These are phyloP conservation scores for Trachymyrmex cornetzi DNA, from an alignment of 1,140 invertebrate species.

Conservation along the genomic window DNA sequence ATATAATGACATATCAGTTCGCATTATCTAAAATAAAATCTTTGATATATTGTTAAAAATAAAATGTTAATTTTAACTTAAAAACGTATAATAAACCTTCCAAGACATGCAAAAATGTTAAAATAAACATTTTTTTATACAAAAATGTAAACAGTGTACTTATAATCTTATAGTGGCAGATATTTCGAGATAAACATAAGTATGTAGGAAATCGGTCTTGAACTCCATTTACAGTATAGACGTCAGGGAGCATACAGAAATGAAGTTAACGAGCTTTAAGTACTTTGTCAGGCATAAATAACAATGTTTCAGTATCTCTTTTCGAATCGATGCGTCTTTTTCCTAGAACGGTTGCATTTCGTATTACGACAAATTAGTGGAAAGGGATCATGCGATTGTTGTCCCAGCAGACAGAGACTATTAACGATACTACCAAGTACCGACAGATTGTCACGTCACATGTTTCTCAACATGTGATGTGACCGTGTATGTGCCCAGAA, in stretches of 20 bases:
- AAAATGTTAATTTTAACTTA: no score
- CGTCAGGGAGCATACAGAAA: not conserved
- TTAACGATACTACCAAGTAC: not conserved
- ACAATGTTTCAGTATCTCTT: not conserved
- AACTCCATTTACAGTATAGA: conserved; percentile 7
- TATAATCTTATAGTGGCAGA: not conserved
- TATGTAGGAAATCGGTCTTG: not conserved
- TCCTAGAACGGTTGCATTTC: not conserved
- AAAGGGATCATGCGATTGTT: not conserved
- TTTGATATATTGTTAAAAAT: not conserved
- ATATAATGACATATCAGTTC: not conserved
- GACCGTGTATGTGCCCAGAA: not conserved
- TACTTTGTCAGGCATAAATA: not conserved
- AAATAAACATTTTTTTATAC: no score
- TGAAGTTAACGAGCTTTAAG: conserved; percentile 18
- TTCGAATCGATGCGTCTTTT: not conserved
- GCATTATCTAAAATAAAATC: not conserved
- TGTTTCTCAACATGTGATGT: not conserved
- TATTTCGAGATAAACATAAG: not conserved
- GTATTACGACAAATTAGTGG: not conserved
- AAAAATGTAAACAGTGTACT: no score
- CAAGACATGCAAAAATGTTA: no score
- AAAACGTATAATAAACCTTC: no score
- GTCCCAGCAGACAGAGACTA: not conserved
- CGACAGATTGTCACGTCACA: not conserved